phyloP scores from a whole-genome alignment of 2,797 vertebrate species.

The Glyptemys insculpta region DNA sequence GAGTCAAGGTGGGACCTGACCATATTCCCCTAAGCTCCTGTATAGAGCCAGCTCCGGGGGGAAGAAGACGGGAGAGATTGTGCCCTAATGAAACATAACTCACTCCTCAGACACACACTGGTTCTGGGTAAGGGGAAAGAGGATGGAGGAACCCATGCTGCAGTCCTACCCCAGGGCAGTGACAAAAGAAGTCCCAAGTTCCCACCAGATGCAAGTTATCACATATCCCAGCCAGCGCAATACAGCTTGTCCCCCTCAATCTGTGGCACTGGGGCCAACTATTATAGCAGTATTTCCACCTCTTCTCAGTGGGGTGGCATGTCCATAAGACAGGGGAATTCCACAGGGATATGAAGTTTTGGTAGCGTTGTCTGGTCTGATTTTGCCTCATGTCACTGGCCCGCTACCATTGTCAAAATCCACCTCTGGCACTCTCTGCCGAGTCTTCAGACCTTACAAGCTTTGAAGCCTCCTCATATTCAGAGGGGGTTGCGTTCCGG shows the following conservation, averaged over 20 bases:
- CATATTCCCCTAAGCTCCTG: background rate
- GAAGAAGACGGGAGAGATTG: rapidly evolving
- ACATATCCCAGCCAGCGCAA: background rate
- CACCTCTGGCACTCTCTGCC: background rate
- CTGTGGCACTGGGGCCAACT: background rate
- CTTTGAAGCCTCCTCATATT: background rate
- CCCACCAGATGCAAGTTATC: background rate
- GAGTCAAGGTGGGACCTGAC: background rate
- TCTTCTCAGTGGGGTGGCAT: background rate
- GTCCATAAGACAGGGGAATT: background rate
- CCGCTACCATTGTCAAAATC: background rate
- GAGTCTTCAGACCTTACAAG: background rate
- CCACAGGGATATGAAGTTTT: background rate
- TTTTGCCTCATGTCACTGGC: background rate
- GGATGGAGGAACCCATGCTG: background rate
- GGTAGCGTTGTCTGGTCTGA: rapidly evolving
- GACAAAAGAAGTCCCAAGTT: background rate
- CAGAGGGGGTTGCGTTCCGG: background rate
- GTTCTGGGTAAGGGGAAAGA: background rate
- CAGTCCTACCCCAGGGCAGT: too few species aligned
- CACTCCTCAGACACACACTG: background rate
- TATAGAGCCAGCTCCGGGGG: background rate
- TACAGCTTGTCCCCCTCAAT: background rate
- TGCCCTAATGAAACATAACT: background rate
- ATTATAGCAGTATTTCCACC: background rate